Base-by-base conservation (phyloP, 2,113 vertebrate species). In the Poeciliopsis occidentalis region DNA sequence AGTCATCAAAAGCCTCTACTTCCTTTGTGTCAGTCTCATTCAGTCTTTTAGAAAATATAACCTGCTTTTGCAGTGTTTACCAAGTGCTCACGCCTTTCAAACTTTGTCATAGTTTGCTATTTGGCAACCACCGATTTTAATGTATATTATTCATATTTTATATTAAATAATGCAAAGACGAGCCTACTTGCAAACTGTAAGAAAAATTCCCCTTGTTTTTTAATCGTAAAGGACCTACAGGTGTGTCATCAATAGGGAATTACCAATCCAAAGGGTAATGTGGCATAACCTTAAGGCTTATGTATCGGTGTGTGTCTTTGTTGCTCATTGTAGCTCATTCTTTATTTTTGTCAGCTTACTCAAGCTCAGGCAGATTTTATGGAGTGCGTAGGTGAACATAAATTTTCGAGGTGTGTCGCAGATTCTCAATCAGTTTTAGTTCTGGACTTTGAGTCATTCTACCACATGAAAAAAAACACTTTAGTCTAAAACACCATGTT, bases 1-100 rank as follows among this genome's bases (percentile, higher is more conserved):
- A 80, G 67, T 78, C 80, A 75, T 79, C 76, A 85, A 78, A 87
- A 83, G 54, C 26, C 24, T 64, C 73, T 80, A 57, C 78, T 79
- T 83, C 61, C 71, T 64, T 60, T 30, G 76, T 60, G 72, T 71
- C 72, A 77, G 69, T 78, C 41, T 80, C 60, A 67, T 79, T 82
- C 67, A 64, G 67, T 79, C 78, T 69, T 64, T 22, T 17, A 34
- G 54, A 79, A 75, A 86, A 88, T 63, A 77, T 69, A 68, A 61
- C 27, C 75, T 83, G 75, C n/a, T 81, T 87, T 83, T 80, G 66
- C 73, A 86, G 15, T 54, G 15, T 8, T 19, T 57, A 57, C 17
- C 51, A 57, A 57, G 22, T 57, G 22, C 10, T 6, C 5, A n/a
- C 6, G 8, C 24, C 51, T 57, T 24, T 10, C 24, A n/a, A 57